Evolutionary conservation across 2,797 vertebrate genomes (phyloP).

Genomic region (Ibycter americanus): DNA sequence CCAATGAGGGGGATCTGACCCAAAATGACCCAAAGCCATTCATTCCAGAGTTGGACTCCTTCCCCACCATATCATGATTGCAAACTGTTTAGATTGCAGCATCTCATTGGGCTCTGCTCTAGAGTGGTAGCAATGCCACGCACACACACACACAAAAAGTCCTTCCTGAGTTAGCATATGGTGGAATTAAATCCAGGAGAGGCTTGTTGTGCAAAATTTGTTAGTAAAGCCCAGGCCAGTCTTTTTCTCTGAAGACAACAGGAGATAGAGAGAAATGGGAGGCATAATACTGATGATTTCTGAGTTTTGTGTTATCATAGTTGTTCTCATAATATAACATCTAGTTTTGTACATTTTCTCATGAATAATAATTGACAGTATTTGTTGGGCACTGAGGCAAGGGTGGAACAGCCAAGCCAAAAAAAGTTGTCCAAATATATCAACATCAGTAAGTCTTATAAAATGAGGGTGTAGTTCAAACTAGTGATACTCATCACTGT

Average conservation of each 20-base stretch:
- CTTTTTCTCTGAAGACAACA: not conserved
- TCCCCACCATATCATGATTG: not conserved
- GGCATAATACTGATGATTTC: not conserved
- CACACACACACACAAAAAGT: too few species aligned
- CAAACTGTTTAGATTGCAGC: not conserved
- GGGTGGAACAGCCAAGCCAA: not conserved
- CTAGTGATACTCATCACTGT: not conserved
- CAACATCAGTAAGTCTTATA: not conserved
- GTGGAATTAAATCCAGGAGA: not conserved
- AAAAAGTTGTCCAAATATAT: not conserved
- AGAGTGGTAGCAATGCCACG: not conserved
- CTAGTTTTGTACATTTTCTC: not conserved
- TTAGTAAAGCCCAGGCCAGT: not conserved
- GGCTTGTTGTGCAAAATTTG: not conserved
- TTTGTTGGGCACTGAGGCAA: not conserved
- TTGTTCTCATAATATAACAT: not conserved
- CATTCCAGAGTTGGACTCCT: not conserved
- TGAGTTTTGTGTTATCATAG: not conserved
- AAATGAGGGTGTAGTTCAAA: not conserved
- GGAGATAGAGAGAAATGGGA: not conserved
- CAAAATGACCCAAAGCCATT: not conserved
- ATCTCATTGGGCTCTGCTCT: not conserved
- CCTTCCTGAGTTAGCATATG: not conserved
- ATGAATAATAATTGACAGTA: not conserved
- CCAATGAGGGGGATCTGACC: not conserved